Evolutionary conservation across 2,113 vertebrate genomes (phyloP).

Genomic region (Eretmochelys imbricata): DNA sequence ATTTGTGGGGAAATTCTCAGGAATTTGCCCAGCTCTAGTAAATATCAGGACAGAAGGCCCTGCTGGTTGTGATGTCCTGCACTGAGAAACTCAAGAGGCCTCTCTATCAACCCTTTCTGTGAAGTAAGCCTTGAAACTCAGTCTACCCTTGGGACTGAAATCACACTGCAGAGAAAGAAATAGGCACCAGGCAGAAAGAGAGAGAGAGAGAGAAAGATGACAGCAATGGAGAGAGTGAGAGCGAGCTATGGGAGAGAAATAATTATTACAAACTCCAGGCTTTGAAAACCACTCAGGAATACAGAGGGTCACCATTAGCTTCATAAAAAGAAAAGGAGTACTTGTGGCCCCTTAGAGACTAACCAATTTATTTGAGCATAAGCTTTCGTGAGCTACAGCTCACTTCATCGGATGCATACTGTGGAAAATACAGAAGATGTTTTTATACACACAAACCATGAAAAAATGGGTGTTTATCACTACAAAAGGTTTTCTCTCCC

Average conservation of each 20-base stretch:
- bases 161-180: background rate
- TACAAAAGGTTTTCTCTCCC: too few species aligned
- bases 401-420: too few species aligned
- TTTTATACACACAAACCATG: too few species aligned
- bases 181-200: background rate
- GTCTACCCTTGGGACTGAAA: background rate
- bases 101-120: background rate
- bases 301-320: background rate
- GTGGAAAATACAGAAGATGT: too few species aligned
- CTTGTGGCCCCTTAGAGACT: too few species aligned
- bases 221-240: background rate
- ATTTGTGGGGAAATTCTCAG: background rate
- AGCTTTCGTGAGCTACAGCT: too few species aligned
- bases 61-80: background rate
- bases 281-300: rapidly evolving
- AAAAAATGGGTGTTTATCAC: too few species aligned
- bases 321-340: too few species aligned
- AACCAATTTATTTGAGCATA: too few species aligned
- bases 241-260: background rate
- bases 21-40: background rate
- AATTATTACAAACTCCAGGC: background rate
- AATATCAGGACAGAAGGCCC: background rate
- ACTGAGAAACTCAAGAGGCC: background rate
- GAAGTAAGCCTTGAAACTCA: background rate
- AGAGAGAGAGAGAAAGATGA: background rate